Percentiles rank a stretch among this genome's conserved stretches.
Conservation (phyloP, 1,140 invertebrate species). For the Tigriopus japonicus region DNA sequence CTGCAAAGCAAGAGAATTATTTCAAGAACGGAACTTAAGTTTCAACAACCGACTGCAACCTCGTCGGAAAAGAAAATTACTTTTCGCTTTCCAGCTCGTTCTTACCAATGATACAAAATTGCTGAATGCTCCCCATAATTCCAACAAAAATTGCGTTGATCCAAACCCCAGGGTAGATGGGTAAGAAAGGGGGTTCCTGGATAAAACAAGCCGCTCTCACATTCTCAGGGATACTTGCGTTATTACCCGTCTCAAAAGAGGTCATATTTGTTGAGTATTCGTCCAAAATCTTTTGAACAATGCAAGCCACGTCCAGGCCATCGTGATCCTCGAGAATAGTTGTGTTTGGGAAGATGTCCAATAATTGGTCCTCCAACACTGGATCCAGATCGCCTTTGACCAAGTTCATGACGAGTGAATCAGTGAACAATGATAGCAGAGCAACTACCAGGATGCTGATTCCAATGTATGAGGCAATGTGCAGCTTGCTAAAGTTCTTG, state of each 20-base stretch:
- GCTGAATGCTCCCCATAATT: not conserved
- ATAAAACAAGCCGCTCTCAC: no score
- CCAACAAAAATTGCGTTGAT: not conserved
- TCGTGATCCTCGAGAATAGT: no score
- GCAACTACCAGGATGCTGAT: not conserved
- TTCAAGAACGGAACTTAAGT: no score
- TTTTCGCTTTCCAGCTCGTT: not conserved
- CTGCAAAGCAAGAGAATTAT: not conserved
- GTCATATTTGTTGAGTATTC: no score
- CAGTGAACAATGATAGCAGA: not conserved
- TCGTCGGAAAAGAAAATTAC: not conserved
- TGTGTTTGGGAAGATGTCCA: no score
- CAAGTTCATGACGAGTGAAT: no score
- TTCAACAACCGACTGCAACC: not conserved
- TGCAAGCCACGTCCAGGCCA: no score
- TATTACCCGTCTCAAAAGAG: no score
- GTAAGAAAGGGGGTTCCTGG: not conserved
- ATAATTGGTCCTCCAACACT: no score
- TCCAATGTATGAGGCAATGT: not conserved
- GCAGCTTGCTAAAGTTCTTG: not conserved
- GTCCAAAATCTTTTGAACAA: no score
- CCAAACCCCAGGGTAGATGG: not conserved
- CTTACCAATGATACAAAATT: slow-evolving; percentile 10
- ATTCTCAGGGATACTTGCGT: no score
- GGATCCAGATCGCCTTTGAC: no score